These are phyloP conservation scores for Bellardia bayeri DNA, from an alignment of 2,888 invertebrate genomes.

Conservation along the genomic window DNA sequence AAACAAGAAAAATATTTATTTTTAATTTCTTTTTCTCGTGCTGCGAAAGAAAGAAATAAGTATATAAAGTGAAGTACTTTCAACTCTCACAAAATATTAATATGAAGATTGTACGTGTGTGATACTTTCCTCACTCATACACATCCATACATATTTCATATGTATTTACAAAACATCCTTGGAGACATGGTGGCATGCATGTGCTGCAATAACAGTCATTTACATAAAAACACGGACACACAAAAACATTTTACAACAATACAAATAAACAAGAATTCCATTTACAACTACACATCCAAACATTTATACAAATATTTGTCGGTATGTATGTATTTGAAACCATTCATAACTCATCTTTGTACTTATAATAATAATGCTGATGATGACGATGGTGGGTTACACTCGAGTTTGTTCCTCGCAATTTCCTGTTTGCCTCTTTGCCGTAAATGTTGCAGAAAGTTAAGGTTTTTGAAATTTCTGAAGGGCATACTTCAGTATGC, in stretches of 20 bases:
- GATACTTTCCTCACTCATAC: slow-evolving; percentile 52
- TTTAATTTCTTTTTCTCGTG: slow-evolving; percentile 61
- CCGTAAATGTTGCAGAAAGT: slow-evolving; percentile 72
- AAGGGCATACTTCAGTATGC: slow-evolving; percentile 69
- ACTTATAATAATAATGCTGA: slow-evolving; percentile 61
- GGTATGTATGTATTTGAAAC: slow-evolving; percentile 16
- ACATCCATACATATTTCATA: not conserved
- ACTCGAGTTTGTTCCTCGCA: slow-evolving; percentile 74
- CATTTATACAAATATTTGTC: slow-evolving; percentile 3
- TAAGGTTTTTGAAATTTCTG: slow-evolving; percentile 71
- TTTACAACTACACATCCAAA: not conserved
- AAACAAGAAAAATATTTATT: slow-evolving; percentile 59
- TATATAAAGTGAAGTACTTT: slow-evolving; percentile 61
- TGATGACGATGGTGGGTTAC: slow-evolving; percentile 65
- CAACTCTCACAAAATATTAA: slow-evolving; percentile 65
- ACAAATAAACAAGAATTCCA: slow-evolving; percentile 41
- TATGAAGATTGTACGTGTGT: slow-evolving; percentile 49
- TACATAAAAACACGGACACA: slow-evolving; percentile 6
- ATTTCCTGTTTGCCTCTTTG: slow-evolving; percentile 75
- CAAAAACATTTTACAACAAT: slow-evolving; percentile 4
- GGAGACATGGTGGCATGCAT: slow-evolving; percentile 23
- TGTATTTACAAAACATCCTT: slow-evolving; percentile 1
- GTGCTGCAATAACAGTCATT: slow-evolving; percentile 35
- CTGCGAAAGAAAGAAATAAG: slow-evolving; percentile 27
- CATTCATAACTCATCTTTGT: slow-evolving; percentile 68